These are phyloP conservation scores for Dolichoris vasculosae DNA, from an alignment of 1,140 invertebrate genomes.

Conservation along the genomic window DNA sequence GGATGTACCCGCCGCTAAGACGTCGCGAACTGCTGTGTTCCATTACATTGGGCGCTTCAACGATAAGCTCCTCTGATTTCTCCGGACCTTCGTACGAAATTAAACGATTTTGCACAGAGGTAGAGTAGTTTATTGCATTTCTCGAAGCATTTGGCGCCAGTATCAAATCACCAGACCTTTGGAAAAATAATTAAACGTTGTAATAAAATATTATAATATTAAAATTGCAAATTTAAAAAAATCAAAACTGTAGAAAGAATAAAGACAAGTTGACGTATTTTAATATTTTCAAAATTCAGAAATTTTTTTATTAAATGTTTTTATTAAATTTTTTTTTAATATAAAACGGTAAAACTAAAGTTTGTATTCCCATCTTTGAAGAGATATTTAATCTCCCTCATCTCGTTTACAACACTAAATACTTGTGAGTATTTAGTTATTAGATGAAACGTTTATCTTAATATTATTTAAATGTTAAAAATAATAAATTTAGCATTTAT, in stretches of 20 bases:
- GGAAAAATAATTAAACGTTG: too few relatives aligned
- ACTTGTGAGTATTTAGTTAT: too few relatives aligned
- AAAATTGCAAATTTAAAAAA: background rate
- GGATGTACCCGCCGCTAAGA: slow-evolving; percentile 64
- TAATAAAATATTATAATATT: background rate
- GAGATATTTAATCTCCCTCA: too few relatives aligned
- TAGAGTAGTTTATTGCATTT: slow-evolving; percentile 84
- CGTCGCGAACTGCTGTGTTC: slow-evolving; percentile 66
- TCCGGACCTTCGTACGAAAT: slow-evolving; percentile 81
- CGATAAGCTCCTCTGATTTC: slow-evolving; percentile 70
- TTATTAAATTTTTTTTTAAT: background rate
- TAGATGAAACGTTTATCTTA: too few relatives aligned
- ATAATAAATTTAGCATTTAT: too few relatives aligned
- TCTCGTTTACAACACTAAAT: too few relatives aligned
- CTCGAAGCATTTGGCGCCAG: slow-evolving; percentile 82
- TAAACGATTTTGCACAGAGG: slow-evolving; percentile 85
- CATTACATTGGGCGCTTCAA: slow-evolving; percentile 60
- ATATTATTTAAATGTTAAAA: too few relatives aligned
- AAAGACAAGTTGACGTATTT: background rate
- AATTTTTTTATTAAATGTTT: background rate
- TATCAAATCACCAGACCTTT: slow-evolving; percentile 82
- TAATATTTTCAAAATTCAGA: background rate
- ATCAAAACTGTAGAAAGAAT: background rate
- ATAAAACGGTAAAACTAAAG: too few relatives aligned
- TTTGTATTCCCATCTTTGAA: background rate